Base-by-base conservation (phyloP, 2,113 vertebrate genomes). In the Caloenas nicobarica region DNA sequence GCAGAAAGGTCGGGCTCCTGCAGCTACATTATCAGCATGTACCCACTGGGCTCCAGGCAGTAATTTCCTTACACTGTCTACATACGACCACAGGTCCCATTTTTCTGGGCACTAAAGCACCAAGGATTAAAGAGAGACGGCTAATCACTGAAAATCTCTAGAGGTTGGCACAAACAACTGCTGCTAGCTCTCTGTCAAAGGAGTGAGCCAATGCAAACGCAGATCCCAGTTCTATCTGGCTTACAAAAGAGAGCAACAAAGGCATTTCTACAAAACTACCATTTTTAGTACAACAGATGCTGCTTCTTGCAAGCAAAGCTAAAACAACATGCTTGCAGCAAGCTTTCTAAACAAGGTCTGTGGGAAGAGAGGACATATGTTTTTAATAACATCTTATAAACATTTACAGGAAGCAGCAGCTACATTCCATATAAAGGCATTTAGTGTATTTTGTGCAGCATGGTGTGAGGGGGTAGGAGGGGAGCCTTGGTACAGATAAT, bases 361-460 rank as follows among this genome's bases (percentile, higher is more conserved):
- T 79, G 86, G 88, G 91, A 97, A 96, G 95, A 81, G 88, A 92
- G 77, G 82, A 95, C 91, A 95, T 83, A 93, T 80, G 97, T 82
- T 97, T 96, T 95, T 94, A 97, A 95, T 91, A 94, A 94, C 93
- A 91, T 92, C 91, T 96, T 81, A 94, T 74, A 97, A 97, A 97
- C 91, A 97, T 92, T 97, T 93, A 95, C 60, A 94, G 94, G 95
- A 96, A 97, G 77, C 87, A 92, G 84, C 85, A 85, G 92, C 90
- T 90, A 94, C 69, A 94, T 91, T 93, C 93, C 84, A 94, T 96
- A 95, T 96, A 96, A 97, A 96, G 94, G 81, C 94, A 97, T 72
- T 86, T 96, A 66, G 83, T 95, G 16, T 73, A 54, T 95, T 84
- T 96, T 97, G 58, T 95, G 71, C 69, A 94, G 85, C 58, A 36